These are phyloP conservation scores for Choloepus hoffmanni DNA, from an alignment of 2,113 vertebrate genomes.

Conservation along the genomic window DNA sequence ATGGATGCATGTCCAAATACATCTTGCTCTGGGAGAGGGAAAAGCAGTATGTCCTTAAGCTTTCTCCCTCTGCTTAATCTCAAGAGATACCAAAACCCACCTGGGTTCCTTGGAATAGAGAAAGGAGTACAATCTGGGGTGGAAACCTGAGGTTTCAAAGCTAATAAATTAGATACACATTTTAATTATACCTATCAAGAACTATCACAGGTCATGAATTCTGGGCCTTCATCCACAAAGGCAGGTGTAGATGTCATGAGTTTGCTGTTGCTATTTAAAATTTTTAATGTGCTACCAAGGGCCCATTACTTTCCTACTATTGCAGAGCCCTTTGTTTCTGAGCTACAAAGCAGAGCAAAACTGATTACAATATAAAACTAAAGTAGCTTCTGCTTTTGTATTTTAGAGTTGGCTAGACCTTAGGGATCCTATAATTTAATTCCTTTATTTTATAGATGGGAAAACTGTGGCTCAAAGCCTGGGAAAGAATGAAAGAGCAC, in stretches of 20 bases:
- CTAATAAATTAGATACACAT: constrained; percentile 81
- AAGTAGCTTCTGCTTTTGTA: not conserved
- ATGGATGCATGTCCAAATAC: not conserved
- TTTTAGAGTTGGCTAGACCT: not conserved
- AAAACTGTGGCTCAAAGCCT: not conserved
- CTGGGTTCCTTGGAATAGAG: not conserved
- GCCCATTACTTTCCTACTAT: rapidly evolving
- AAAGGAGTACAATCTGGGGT: constrained; percentile 74
- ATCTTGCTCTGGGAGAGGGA: not conserved
- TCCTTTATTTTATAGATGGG: not conserved
- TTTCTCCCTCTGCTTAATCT: not conserved
- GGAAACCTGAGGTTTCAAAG: constrained; percentile 82
- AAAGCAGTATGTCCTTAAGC: not conserved
- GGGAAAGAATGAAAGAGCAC: too few relatives aligned
- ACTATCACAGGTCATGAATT: not conserved
- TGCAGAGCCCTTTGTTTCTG: constrained; percentile 31
- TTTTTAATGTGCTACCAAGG: not conserved
- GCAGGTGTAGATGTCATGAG: constrained; percentile 82
- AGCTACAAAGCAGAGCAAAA: not conserved
- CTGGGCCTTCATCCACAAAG: constrained; percentile 77
- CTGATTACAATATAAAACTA: not conserved
- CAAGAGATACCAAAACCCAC: not conserved
- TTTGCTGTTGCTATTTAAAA: constrained; percentile 70
- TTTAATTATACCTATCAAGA: not conserved
- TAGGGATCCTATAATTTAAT: not conserved